phyloP scores from a whole-genome alignment of 2,888 invertebrate species.

The Synergus itoensis region DNA sequence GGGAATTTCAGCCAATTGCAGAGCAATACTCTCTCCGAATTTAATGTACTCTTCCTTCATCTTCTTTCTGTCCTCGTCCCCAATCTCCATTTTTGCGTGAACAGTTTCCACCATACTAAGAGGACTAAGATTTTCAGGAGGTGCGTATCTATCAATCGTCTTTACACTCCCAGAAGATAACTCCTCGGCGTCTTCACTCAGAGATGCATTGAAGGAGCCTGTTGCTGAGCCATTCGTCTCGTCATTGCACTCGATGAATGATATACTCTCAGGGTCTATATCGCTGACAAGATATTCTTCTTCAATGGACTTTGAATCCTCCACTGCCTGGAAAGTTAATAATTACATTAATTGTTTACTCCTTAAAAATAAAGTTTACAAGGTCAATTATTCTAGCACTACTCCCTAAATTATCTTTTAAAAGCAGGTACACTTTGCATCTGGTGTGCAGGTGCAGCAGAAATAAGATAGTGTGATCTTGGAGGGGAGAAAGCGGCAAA shows the following conservation, averaged over 20 bases:
- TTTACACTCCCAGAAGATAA: conserved; percentile 62
- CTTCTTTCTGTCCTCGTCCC: conserved; percentile 54
- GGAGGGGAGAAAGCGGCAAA: background rate
- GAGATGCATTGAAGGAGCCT: conserved; percentile 56
- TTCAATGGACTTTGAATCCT: conserved; percentile 59
- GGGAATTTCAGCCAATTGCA: conserved; percentile 67
- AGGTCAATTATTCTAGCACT: too few species aligned
- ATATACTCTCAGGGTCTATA: conserved; percentile 64
- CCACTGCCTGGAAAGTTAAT: conserved; percentile 55
- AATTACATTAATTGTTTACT: background rate
- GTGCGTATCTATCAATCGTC: conserved; percentile 55
- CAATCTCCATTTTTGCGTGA: conserved; percentile 47
- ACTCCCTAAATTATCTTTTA: background rate
- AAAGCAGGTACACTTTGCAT: background rate
- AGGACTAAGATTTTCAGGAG: conserved; percentile 47
- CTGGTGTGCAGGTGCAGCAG: background rate
- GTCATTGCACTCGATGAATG: conserved; percentile 64
- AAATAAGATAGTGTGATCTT: background rate
- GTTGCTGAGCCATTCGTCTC: conserved; percentile 65
- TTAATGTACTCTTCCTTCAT: conserved; percentile 66
- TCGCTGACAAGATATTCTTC: conserved; percentile 69
- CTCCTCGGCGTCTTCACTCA: conserved; percentile 66
- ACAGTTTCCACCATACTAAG: conserved; percentile 48
- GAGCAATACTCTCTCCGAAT: conserved; percentile 68
- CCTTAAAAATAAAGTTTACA: too few species aligned